phyloP scores from a whole-genome alignment of 2,797 vertebrate genomes.

The Selene dorsalis region DNA sequence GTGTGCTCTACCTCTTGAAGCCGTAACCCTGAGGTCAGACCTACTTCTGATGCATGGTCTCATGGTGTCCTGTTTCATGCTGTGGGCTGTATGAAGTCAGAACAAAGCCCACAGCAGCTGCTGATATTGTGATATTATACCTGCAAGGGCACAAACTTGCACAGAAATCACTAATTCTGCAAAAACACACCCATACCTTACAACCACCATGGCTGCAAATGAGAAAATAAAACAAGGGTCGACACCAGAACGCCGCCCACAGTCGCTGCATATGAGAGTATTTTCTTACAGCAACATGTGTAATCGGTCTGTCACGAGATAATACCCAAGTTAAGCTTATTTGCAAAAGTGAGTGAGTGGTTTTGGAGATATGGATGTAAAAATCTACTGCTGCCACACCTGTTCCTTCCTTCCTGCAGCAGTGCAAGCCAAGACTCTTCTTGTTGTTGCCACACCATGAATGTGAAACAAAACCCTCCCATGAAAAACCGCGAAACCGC shows the following conservation, averaged over 20 bases:
- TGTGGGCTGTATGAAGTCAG: slow-evolving; percentile 13
- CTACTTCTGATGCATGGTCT: not conserved
- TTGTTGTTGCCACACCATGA: slow-evolving; percentile 53
- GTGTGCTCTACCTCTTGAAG: slow-evolving; percentile 47
- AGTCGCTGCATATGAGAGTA: slow-evolving; percentile 6
- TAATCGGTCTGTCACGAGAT: slow-evolving; percentile 48
- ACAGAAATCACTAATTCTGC: not conserved
- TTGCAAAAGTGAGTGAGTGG: slow-evolving; percentile 31
- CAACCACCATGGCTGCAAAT: not conserved
- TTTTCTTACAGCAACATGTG: slow-evolving; percentile 17
- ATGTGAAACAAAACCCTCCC: slow-evolving; percentile 51
- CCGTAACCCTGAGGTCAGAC: slow-evolving; percentile 39
- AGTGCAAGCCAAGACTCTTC: slow-evolving; percentile 47
- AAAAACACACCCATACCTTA: slow-evolving; percentile 1
- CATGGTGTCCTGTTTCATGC: slow-evolving; percentile 31
- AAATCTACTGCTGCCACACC: slow-evolving; percentile 77
- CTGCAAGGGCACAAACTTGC: not conserved
- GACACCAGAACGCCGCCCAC: not conserved
- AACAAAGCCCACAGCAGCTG: slow-evolving; percentile 18
- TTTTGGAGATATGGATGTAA: slow-evolving; percentile 66
- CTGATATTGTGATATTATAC: not conserved
- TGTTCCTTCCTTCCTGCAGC: slow-evolving; percentile 84
- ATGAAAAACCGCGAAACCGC: slow-evolving; percentile 12
- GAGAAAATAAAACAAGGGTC: not conserved
- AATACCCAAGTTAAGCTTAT: slow-evolving; percentile 28